Evolutionary conservation across 2,113 vertebrate species (phyloP).

Genomic region (Pelecanoides urinatrix): DNA sequence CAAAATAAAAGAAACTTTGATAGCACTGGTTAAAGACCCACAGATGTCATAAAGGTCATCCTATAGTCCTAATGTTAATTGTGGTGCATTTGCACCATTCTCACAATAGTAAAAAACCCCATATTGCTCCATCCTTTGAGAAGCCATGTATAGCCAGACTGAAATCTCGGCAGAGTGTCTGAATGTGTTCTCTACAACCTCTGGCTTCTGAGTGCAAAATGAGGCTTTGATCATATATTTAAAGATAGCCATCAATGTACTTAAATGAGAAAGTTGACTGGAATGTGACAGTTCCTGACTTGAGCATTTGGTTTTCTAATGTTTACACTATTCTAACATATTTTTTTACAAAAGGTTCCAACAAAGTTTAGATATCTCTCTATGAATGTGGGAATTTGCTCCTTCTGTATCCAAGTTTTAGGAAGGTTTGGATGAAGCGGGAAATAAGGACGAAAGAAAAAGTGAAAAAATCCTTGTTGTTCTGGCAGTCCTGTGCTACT

Average conservation of each 20-base stretch:
- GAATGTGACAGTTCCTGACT: neutral
- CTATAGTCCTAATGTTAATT: accelerated
- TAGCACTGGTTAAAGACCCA: neutral
- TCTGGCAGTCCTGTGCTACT: neutral
- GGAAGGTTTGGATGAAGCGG: neutral
- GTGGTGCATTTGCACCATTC: neutral
- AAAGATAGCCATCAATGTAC: neutral
- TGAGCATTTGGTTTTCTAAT: neutral
- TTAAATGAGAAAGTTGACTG: neutral
- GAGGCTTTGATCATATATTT: neutral
- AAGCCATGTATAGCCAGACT: neutral
- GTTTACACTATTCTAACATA: neutral
- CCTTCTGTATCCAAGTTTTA: neutral
- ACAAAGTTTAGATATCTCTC: neutral
- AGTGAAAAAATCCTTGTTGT: neutral
- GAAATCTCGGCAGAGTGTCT: neutral
- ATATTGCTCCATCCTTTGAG: neutral
- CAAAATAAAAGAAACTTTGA: neutral
- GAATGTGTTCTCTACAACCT: neutral
- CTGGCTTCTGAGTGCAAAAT: neutral
- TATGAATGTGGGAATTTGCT: neutral
- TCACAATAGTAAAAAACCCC: neutral
- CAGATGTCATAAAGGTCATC: neutral
- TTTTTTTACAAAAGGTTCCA: neutral
- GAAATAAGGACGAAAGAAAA: neutral